Evolutionary conservation across 2,113 vertebrate genomes (phyloP).

Genomic region (Emberiza fucata): DNA sequence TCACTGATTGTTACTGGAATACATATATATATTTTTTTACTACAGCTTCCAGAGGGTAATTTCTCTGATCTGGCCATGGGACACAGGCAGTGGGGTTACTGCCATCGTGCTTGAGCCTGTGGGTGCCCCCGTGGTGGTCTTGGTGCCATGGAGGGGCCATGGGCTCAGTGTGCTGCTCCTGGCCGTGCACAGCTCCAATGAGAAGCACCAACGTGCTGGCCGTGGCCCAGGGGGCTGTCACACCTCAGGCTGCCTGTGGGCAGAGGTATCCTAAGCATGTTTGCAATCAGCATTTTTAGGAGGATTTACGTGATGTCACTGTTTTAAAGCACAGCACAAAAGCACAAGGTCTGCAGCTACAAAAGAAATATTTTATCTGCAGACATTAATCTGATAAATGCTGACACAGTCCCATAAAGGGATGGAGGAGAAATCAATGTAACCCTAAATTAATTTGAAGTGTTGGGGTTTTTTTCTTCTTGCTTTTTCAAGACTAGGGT

Average conservation of each 20-base stretch:
- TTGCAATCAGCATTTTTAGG: neutral
- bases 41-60: neutral
- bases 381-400: neutral
- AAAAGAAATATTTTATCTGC: neutral
- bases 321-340: neutral
- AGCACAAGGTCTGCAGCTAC: neutral
- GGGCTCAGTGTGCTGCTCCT: neutral
- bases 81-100: neutral
- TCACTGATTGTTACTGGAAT: neutral
- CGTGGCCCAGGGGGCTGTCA: neutral
- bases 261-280: neutral
- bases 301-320: neutral
- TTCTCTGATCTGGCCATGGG: neutral
- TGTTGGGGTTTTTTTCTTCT: neutral
- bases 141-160: rapidly evolving
- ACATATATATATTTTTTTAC: neutral
- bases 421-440: neutral
- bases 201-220: neutral
- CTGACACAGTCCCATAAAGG: neutral
- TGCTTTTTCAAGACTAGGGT: neutral
- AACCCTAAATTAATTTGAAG: slow-evolving; percentile 5
- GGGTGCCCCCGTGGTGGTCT: neutral
- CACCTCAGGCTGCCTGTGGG: neutral
- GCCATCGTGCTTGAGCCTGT: neutral
- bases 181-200: rapidly evolving